A percentile compares a stretch with the other conserved stretches of the same genome.
phyloP scores from a whole-genome alignment of 2,888 invertebrate genomes.

The Limnephilus auricula region DNA sequence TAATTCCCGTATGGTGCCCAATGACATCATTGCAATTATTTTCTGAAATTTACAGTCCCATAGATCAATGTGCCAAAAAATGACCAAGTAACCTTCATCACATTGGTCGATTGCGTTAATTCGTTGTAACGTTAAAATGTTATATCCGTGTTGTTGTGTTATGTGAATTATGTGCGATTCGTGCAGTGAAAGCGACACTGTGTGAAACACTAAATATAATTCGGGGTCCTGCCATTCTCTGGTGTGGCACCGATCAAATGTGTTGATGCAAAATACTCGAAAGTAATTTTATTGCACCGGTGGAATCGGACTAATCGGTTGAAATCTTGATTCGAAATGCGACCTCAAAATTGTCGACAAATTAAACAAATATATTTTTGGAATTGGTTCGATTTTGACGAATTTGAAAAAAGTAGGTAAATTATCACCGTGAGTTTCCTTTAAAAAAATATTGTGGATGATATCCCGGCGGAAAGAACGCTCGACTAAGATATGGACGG shows the following conservation, averaged over 20 bases:
- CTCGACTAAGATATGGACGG: too few species aligned
- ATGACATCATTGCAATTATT: background rate
- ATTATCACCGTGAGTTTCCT: background rate
- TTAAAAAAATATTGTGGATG: too few species aligned
- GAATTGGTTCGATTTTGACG: background rate
- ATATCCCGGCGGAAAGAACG: too few species aligned
- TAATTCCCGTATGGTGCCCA: background rate
- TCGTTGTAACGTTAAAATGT: background rate
- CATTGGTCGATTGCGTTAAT: background rate
- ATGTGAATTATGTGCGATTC: background rate
- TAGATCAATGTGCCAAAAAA: background rate
- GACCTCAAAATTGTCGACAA: background rate
- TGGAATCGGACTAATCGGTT: background rate
- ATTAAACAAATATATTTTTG: background rate
- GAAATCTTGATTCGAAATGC: background rate
- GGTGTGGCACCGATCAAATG: background rate
- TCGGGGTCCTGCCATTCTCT: slow-evolving; percentile 16
- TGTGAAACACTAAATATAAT: background rate
- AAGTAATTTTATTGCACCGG: background rate
- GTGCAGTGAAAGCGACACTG: slow-evolving; percentile 6
- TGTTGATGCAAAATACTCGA: background rate
- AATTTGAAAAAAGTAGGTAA: background rate
- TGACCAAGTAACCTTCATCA: background rate
- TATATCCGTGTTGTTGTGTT: background rate
- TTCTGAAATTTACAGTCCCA: background rate